A percentile compares a stretch with the other conserved stretches of the same genome.
These are phyloP conservation scores for Nephrotoma flavescens DNA, from an alignment of 2,888 invertebrate genomes.

Conservation along the genomic window DNA sequence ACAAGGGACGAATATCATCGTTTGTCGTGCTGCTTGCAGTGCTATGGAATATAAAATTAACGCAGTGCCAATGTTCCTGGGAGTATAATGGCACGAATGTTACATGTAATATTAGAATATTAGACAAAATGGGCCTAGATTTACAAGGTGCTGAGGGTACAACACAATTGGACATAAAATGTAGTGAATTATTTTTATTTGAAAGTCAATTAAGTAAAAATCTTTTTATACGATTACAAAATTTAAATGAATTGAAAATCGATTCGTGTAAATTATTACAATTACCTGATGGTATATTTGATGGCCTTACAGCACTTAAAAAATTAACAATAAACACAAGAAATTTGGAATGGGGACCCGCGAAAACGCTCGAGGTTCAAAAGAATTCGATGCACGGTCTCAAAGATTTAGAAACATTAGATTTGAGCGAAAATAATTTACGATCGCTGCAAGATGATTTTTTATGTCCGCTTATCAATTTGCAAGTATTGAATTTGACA, in stretches of 20 bases:
- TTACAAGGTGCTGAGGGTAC: constrained; percentile 49
- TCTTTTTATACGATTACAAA: constrained; percentile 54
- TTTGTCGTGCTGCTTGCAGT: background rate
- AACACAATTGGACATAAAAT: constrained; percentile 55
- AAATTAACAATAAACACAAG: constrained; percentile 57
- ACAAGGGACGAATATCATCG: background rate
- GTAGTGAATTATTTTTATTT: constrained; percentile 64
- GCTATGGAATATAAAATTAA: background rate
- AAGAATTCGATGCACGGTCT: constrained; percentile 59
- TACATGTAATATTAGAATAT: constrained; percentile 52
- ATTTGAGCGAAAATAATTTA: constrained; percentile 73
- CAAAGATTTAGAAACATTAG: constrained; percentile 63
- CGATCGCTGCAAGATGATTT: constrained; percentile 61
- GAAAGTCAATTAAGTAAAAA: constrained; percentile 65
- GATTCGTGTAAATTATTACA: constrained; percentile 67
- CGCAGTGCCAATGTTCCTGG: constrained; percentile 32
- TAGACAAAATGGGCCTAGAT: constrained; percentile 51
- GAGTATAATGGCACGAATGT: constrained; percentile 36
- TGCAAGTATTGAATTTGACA: constrained; percentile 72
- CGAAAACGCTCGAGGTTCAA: constrained; percentile 58
- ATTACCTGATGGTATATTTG: constrained; percentile 58
- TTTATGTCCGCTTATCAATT: constrained; percentile 64
- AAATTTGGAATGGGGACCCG: constrained; percentile 66
- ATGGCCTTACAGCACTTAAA: constrained; percentile 56
- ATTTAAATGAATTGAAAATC: constrained; percentile 56